Conservation (phyloP, 2,888 invertebrate species). For the Cantharis lateralis region DNA sequence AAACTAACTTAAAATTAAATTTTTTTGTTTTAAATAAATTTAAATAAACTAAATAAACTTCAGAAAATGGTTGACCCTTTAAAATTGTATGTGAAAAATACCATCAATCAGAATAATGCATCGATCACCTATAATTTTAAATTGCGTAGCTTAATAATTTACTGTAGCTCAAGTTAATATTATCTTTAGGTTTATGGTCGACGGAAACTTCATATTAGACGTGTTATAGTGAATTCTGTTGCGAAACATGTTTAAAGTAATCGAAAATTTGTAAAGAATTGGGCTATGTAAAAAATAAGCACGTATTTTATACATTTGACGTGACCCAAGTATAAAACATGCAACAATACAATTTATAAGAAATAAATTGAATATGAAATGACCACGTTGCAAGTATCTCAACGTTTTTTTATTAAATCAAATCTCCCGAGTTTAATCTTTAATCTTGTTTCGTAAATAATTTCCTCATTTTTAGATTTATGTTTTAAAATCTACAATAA, state of each 20-base stretch:
- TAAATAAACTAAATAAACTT: too few species aligned
- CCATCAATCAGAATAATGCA: too few species aligned
- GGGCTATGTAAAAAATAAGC: neutral
- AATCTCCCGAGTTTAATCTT: neutral
- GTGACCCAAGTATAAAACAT: slow-evolving; percentile 12
- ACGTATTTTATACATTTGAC: slow-evolving; percentile 4
- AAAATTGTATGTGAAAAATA: too few species aligned
- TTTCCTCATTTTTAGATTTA: neutral
- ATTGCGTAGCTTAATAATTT: neutral
- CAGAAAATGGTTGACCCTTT: too few species aligned
- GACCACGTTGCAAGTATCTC: neutral
- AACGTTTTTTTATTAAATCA: neutral
- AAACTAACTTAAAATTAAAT: too few species aligned
- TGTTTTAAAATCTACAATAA: neutral
- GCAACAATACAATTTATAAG: slow-evolving; percentile 15
- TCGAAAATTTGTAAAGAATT: neutral
- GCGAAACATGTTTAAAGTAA: neutral
- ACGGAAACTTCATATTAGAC: neutral
- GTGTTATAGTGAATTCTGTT: neutral
- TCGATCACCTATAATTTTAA: too few species aligned
- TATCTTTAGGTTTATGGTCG: neutral
- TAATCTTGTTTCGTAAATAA: neutral
- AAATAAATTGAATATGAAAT: neutral
- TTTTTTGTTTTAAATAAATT: too few species aligned
- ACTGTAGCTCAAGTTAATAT: neutral